Evolutionary conservation across 2,113 vertebrate species (phyloP).

Genomic region (Euleptes europaea): DNA sequence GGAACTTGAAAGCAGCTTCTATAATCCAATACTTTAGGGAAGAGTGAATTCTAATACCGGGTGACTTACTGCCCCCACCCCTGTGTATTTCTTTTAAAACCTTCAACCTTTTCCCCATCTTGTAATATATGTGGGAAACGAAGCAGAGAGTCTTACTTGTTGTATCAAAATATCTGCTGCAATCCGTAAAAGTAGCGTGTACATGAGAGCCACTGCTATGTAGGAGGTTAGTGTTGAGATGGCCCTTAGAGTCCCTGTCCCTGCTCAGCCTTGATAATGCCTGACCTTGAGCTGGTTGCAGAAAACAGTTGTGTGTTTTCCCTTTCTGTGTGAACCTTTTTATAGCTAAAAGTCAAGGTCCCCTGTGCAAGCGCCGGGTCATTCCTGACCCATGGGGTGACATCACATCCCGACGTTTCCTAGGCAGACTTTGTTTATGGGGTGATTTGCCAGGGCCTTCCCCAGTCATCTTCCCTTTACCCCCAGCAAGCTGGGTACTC

Average conservation of each 20-base stretch:
- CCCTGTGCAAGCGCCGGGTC: too few species aligned
- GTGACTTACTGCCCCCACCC: neutral
- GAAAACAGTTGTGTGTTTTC: neutral
- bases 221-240: neutral
- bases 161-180: neutral
- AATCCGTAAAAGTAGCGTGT: neutral
- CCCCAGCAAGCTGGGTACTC: too few species aligned
- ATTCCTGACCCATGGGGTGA: too few species aligned
- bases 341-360: too few species aligned
- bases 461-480: too few species aligned
- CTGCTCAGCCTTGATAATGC: neutral
- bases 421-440: too few species aligned
- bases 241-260: neutral
- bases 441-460: too few species aligned
- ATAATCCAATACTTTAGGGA: neutral
- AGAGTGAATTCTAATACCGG: neutral
- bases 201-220: neutral
- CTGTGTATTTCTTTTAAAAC: neutral
- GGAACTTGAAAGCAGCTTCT: neutral
- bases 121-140: neutral
- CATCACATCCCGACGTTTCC: too few species aligned
- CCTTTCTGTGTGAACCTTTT: neutral
- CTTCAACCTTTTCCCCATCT: neutral
- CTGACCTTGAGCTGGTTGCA: neutral
- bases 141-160: too few species aligned